Conservation (phyloP, 2,888 invertebrate species). For the Platerodrilus igneus region DNA sequence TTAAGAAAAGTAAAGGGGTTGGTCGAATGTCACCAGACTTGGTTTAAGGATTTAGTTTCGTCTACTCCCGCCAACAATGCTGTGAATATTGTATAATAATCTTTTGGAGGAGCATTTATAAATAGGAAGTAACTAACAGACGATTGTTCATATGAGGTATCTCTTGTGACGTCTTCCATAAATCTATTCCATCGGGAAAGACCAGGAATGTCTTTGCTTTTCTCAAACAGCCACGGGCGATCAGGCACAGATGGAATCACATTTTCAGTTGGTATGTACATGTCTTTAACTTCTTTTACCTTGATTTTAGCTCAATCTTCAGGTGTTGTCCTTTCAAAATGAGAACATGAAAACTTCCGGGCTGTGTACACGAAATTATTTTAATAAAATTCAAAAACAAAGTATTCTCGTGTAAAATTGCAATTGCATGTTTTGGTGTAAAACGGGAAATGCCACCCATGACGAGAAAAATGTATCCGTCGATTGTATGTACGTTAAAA, state of each 20-base stretch:
- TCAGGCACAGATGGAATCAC: not conserved
- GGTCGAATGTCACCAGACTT: no score
- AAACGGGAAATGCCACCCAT: no score
- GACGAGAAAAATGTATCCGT: no score
- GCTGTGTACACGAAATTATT: not conserved
- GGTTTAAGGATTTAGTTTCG: not conserved
- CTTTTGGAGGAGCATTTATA: not conserved
- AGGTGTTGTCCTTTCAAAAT: not conserved
- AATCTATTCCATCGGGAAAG: not conserved
- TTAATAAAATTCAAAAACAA: not conserved
- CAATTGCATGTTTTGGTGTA: no score
- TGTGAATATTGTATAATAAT: no score
- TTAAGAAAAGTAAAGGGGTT: no score
- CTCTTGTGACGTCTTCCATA: slow-evolving; percentile 1
- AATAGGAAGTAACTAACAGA: not conserved
- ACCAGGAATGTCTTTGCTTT: not conserved
- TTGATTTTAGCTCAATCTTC: not conserved
- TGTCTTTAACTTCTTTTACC: not conserved
- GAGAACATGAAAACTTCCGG: not conserved
- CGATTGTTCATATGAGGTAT: not conserved
- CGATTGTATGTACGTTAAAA: no score
- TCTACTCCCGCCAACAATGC: not conserved
- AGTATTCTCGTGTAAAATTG: not conserved
- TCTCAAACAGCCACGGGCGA: not conserved
- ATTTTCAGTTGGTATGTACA: not conserved